Evolutionary conservation across 2,113 vertebrate genomes (phyloP), one percentile per base, ranked within the genome.

Genomic region (Otocyon megalotis): DNA sequence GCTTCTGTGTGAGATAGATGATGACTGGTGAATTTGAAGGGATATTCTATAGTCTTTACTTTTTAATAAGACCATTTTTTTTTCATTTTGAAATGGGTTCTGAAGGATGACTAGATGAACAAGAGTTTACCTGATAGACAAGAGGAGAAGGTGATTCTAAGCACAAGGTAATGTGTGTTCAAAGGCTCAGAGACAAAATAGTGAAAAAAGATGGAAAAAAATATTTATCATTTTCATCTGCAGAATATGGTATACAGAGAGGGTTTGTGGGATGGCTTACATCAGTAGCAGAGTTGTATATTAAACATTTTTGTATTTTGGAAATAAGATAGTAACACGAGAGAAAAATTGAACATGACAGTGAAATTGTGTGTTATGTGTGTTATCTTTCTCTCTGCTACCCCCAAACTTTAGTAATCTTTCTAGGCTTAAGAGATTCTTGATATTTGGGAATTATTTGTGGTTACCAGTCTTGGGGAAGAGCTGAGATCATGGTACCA

Each of bases 401-500:
- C 35, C n/a, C 79, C 16, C 17, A 14, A 35, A 8, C 53, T 85
- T 67, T 10, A 9, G 6, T 76, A 60, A 54, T 43, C 35, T 16
- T 37, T 50, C 20, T 28, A 72, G 80, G 20, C 9, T n/a, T 71
- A 69, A 63, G 77, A 83, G 9, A 26, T 72, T 48, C 53, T 77
- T 92, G 63, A 53, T 60, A 32, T 81, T 84, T 43, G 81, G 58
- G 24, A 96, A 53, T 93, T 71, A 22, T 79, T 86, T 93, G 37
- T 88, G 62, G 24, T 28, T 28, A 53, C 54, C n/a, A 79, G 81
- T 90, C 62, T 54, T 90, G 19, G 62, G 50, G 58, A 69, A 86
- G 56, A 60, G 19, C 16, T 9, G n/a, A 62, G 15, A 77, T 48
- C 50, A 30, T 24, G 67, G 67, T 62, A 14, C 22, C 30, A 67